Evolutionary conservation across 2,113 vertebrate genomes (phyloP).

Genomic region (Globicephala melas): DNA sequence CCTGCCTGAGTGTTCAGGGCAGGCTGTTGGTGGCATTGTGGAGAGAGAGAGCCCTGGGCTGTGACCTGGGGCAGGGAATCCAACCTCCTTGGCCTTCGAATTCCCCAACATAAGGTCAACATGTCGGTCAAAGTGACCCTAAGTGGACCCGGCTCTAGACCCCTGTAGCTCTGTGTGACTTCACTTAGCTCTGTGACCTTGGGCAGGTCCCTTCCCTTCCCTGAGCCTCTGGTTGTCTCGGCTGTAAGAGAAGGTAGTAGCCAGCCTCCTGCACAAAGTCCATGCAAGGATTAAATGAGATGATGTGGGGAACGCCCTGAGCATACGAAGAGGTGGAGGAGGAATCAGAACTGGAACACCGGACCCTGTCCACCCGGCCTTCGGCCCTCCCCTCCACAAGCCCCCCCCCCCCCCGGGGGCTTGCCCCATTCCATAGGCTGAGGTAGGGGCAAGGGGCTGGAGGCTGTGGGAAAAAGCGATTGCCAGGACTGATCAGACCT

Average conservation of each 20-base stretch:
- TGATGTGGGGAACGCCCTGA: fast-evolving
- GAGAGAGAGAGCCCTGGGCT: neutral
- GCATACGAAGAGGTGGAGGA: too few species aligned
- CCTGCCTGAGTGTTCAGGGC: too few species aligned
- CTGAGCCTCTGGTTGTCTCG: neutral
- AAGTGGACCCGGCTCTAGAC: neutral
- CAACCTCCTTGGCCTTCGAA: neutral
- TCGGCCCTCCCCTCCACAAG: neutral
- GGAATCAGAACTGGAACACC: neutral
- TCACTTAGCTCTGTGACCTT: neutral
- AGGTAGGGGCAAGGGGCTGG: neutral
- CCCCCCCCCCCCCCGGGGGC: fast-evolving
- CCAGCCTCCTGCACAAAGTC: neutral
- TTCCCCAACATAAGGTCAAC: neutral
- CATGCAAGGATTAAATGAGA: neutral
- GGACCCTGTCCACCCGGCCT: neutral
- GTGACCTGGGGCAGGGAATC: neutral
- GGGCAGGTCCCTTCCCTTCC: neutral
- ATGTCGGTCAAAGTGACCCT: neutral
- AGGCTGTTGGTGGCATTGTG: neutral
- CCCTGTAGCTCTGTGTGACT: neutral
- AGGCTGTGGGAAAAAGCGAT: neutral
- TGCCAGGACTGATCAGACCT: neutral
- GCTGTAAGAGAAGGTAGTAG: neutral
- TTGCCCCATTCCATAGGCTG: neutral